phyloP scores from a whole-genome alignment of 2,888 invertebrate species.

The Ichneumoninae sp. region DNA sequence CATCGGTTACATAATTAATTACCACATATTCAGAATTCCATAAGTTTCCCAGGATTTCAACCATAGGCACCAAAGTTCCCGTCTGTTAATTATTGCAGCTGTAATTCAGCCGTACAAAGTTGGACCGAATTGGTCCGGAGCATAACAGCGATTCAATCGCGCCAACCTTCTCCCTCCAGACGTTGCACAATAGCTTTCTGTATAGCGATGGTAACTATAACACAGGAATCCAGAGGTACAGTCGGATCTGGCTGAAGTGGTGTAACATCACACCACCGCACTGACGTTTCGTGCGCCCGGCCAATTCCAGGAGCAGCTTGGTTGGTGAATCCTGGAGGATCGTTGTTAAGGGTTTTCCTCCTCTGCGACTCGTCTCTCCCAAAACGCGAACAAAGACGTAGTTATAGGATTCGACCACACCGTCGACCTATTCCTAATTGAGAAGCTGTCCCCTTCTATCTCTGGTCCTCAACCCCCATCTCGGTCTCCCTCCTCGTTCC shows the following conservation, averaged over 20 bases:
- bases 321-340: conserved; percentile 40
- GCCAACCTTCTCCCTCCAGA: background rate
- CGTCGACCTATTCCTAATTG: conserved; percentile 60
- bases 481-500: conserved; percentile 12
- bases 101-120: background rate
- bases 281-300: conserved; percentile 45
- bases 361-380: conserved; percentile 32
- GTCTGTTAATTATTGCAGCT: conserved; percentile 30
- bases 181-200: conserved; percentile 3
- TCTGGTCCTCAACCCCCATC: background rate
- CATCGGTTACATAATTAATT: background rate
- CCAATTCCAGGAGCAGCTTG: conserved; percentile 49
- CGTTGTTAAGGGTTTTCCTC: conserved; percentile 35
- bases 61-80: background rate
- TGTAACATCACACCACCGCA: conserved; percentile 43
- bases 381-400: conserved; percentile 63
- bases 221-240: conserved; percentile 11
- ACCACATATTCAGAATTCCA: background rate
- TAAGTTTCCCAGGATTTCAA: background rate
- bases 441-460: conserved; percentile 51
- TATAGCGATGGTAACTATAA: conserved; percentile 5
- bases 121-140: conserved; percentile 4
- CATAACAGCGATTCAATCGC: background rate
- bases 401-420: conserved; percentile 60
- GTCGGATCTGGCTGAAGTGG: conserved; percentile 9